phyloP scores from a whole-genome alignment of 2,797 vertebrate species.

The Protonibea diacanthus region DNA sequence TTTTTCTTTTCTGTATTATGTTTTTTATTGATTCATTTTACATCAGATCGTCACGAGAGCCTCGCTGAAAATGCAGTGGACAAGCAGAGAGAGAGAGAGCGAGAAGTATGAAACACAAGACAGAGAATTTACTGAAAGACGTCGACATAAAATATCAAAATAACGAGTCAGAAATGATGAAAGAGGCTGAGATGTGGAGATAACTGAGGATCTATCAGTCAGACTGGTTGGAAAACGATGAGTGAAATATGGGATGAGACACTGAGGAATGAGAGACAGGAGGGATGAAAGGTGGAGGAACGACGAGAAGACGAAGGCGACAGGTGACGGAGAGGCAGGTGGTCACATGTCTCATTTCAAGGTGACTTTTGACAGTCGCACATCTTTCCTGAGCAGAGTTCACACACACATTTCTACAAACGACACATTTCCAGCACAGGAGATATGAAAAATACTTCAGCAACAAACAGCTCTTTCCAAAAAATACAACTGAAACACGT shows the following conservation, averaged over 20 bases:
- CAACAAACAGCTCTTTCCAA: neutral
- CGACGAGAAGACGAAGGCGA: neutral
- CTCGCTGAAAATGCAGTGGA: neutral
- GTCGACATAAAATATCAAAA: neutral
- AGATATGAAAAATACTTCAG: neutral
- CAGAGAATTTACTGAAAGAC: neutral
- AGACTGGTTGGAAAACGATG: neutral
- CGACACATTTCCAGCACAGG: neutral
- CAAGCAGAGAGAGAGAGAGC: neutral
- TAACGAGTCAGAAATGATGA: neutral
- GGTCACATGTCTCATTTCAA: neutral
- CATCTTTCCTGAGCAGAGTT: neutral
- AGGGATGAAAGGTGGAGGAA: neutral
- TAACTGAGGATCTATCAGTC: neutral
- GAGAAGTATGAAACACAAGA: neutral
- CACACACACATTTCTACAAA: neutral
- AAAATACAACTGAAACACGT: too few species aligned
- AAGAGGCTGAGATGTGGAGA: neutral
- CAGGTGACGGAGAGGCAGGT: too few species aligned
- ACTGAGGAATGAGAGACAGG: neutral
- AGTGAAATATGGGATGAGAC: neutral
- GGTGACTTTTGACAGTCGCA: neutral
- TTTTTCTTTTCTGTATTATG: neutral
- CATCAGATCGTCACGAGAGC: neutral
- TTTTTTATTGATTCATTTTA: neutral